These are phyloP conservation scores for Tapera naevia DNA, from an alignment of 2,797 vertebrate genomes.

Conservation along the genomic window DNA sequence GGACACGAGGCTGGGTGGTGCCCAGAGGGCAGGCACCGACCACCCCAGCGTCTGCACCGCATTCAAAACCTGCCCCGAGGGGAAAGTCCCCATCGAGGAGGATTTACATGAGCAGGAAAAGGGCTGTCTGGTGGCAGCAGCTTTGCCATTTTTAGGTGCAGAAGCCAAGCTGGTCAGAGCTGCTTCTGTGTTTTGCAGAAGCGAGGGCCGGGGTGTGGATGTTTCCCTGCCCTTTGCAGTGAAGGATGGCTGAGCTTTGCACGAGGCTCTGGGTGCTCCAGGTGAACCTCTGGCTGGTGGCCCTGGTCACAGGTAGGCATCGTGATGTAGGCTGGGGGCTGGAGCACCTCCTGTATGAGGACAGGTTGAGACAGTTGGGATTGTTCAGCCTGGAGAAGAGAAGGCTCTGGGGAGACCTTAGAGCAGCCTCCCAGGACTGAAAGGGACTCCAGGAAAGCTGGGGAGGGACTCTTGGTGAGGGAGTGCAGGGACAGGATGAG, in stretches of 20 bases:
- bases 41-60: neutral
- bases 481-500: too few species aligned
- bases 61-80: conserved; percentile 20
- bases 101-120: conserved; percentile 73
- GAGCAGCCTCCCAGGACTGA: too few species aligned
- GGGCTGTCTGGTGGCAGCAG: neutral
- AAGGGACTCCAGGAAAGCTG: too few species aligned
- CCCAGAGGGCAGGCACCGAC: neutral
- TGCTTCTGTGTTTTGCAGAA: neutral
- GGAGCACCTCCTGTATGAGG: too few species aligned
- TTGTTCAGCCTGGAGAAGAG: too few species aligned
- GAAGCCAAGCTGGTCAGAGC: neutral
- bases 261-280: neutral
- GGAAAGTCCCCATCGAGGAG: conserved; percentile 9
- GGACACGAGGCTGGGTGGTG: neutral
- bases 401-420: too few species aligned
- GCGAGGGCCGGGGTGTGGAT: neutral
- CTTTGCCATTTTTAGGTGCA: conserved; percentile 7
- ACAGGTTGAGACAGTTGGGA: too few species aligned
- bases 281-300: neutral
- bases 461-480: too few species aligned
- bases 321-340: neutral
- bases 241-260: conserved; percentile 10
- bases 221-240: neutral
- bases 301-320: conserved; percentile 36